Evolutionary conservation across 2,113 vertebrate genomes (phyloP).

Genomic region (Naja naja): DNA sequence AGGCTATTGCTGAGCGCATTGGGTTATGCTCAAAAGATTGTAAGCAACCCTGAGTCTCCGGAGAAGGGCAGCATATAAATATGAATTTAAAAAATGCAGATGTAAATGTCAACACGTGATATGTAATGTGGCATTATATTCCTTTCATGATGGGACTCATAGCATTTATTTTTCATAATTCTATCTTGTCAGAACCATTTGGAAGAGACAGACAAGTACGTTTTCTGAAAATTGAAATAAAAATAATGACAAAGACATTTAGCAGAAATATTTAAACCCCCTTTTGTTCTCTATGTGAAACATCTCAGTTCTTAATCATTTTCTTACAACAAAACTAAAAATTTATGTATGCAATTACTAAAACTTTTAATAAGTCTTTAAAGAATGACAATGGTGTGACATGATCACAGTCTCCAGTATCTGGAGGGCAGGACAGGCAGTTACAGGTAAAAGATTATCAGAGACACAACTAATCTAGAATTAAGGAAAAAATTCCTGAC

Average conservation of each 20-base stretch:
- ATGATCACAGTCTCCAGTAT: background rate
- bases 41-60: too few relatives aligned
- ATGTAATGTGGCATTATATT: background rate
- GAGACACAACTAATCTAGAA: background rate
- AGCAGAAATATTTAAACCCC: background rate
- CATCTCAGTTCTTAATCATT: constrained; percentile 2
- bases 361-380: background rate
- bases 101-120: constrained; percentile 10
- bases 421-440: background rate
- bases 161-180: constrained; percentile 23
- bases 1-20: too few relatives aligned
- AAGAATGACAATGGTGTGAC: background rate
- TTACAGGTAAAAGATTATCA: background rate
- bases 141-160: background rate
- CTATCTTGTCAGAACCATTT: constrained; percentile 3
- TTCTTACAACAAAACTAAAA: background rate
- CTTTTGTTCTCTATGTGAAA: constrained; percentile 3
- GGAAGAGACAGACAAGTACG: constrained; percentile 22
- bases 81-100: too few relatives aligned
- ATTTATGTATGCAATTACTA: background rate
- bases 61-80: too few relatives aligned
- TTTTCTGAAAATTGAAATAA: background rate
- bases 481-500: background rate
- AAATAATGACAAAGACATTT: background rate
- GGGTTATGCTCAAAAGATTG: too few relatives aligned